Conservation (phyloP, 2,888 invertebrate genomes). For the Noctua comes region DNA sequence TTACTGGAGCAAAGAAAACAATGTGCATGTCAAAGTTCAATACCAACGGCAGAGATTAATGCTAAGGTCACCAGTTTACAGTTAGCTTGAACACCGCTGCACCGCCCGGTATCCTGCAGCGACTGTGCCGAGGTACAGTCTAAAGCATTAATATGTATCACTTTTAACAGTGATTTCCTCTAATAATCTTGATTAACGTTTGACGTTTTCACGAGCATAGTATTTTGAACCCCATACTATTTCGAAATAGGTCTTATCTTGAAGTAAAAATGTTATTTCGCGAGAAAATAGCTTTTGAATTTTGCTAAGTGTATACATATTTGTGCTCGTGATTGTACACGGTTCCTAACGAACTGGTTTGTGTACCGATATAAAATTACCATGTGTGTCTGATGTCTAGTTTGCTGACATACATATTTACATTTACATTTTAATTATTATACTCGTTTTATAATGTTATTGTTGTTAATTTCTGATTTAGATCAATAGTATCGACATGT, state of each 20-base stretch:
- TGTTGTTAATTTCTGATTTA: constrained; percentile 32
- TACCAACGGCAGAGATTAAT: constrained; percentile 51
- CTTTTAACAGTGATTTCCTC: background rate
- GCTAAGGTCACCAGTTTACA: constrained; percentile 66
- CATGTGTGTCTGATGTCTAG: constrained; percentile 74
- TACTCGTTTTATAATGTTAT: constrained; percentile 59
- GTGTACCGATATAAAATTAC: constrained; percentile 67
- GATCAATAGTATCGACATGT: background rate
- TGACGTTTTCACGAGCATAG: background rate
- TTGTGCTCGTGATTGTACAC: constrained; percentile 34
- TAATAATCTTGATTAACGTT: background rate
- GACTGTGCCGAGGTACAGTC: constrained; percentile 28
- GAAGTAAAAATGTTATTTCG: background rate
- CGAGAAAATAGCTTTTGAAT: background rate
- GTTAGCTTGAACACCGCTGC: constrained; percentile 55
- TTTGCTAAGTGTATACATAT: background rate
- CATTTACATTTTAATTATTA: constrained; percentile 64
- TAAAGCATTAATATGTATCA: background rate
- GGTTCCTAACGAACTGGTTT: constrained; percentile 72
- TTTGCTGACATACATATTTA: constrained; percentile 74
- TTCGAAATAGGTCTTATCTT: background rate
- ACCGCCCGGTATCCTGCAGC: constrained; percentile 58
- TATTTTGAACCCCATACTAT: background rate
- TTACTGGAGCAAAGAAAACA: constrained; percentile 31
- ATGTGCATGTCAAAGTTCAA: constrained; percentile 67